phyloP scores from a whole-genome alignment of 2,797 vertebrate species.

The Austrolebias charrua region DNA sequence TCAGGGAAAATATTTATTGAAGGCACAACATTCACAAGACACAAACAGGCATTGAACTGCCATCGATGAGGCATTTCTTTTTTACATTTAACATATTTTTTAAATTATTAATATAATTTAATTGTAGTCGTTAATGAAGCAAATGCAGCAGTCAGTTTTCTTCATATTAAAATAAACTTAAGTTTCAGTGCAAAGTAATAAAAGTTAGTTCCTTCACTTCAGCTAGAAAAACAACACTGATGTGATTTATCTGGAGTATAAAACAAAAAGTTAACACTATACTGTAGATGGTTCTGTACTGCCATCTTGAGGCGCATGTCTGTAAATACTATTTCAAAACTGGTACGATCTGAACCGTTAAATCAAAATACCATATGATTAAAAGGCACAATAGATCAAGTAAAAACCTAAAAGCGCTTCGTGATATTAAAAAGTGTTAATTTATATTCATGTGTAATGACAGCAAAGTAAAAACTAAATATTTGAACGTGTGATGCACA shows the following conservation, averaged over 20 bases:
- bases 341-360: constrained; percentile 3
- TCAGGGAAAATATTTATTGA: constrained; percentile 63
- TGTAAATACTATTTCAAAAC: constrained; percentile 13
- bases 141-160: constrained; percentile 21
- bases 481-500: constrained; percentile 25
- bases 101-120: too few species aligned
- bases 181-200: constrained; percentile 45
- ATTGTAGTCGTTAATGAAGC: constrained; percentile 1
- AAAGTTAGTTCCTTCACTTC: constrained; percentile 13
- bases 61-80: constrained; percentile 14
- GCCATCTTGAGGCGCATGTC: constrained; percentile 50
- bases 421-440: constrained; percentile 3
- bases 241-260: constrained; percentile 7
- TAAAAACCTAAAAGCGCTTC: constrained; percentile 1
- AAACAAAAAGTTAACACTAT: neutral
- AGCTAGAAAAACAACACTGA: constrained; percentile 18
- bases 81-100: too few species aligned
- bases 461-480: constrained; percentile 24
- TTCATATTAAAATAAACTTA: constrained; percentile 8
- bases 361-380: constrained; percentile 1
- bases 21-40: constrained; percentile 68
- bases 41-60: constrained; percentile 44
- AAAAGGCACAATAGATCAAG: constrained; percentile 13
- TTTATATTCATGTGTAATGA: neutral
- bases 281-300: constrained; percentile 21